Evolutionary conservation across 1,140 invertebrate genomes (phyloP).

Genomic region (Lethocerus indicus): DNA sequence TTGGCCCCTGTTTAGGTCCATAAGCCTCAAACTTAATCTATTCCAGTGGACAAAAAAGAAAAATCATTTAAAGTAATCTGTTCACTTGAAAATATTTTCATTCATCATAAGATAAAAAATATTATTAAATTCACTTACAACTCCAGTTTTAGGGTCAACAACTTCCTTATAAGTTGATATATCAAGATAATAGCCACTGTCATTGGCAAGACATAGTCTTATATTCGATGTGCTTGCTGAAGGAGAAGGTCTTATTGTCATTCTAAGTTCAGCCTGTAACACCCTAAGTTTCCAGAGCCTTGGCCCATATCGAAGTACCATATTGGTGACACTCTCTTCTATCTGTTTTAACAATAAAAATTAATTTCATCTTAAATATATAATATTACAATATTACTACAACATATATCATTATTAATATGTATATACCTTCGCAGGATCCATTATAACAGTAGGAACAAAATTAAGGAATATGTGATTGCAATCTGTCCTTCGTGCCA

Average conservation of each 20-base stretch:
- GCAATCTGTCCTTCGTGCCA: constrained; percentile 85
- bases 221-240: constrained; percentile 75
- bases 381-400: too few species aligned
- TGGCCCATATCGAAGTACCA: constrained; percentile 90
- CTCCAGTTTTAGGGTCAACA: constrained; percentile 69
- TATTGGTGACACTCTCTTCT: constrained; percentile 87
- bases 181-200: constrained; percentile 91
- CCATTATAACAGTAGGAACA: constrained; percentile 94
- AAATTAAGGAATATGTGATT: constrained; percentile 99
- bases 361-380: background rate
- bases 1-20: constrained; percentile 65
- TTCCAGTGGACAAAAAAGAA: background rate
- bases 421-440: constrained; percentile 60
- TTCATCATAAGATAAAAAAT: background rate
- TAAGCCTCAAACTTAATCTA: constrained; percentile 75
- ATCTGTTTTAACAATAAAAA: constrained; percentile 40
- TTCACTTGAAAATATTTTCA: background rate
- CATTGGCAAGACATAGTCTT: constrained; percentile 83
- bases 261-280: constrained; percentile 60
- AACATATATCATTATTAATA: background rate
- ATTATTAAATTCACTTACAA: constrained; percentile 34
- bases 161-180: constrained; percentile 88
- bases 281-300: constrained; percentile 93
- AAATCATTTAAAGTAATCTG: background rate
- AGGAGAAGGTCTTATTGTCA: constrained; percentile 61